Base-by-base conservation (phyloP, 2,888 invertebrate species). In the Nomada hirtipes region DNA sequence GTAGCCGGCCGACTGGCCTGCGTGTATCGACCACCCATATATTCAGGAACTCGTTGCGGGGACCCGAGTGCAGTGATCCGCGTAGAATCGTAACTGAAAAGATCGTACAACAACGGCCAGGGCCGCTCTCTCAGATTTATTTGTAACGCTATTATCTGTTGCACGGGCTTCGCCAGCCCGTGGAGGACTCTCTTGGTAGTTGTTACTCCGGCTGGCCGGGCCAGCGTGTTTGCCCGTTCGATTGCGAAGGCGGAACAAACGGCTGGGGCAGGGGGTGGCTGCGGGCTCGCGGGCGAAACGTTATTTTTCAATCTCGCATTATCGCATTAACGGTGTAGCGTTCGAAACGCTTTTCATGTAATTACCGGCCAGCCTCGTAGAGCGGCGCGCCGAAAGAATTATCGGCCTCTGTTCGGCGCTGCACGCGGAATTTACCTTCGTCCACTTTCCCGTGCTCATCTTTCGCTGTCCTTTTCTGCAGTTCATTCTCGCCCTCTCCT, bases 21-120 rank as follows among this genome's bases (percentile, higher is more conserved):
- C 74, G 61, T 65, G 64, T 87, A 87, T 87, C 87, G 87, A 87
- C 87, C 87, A 87, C 68, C 83, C 79, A 63, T 63, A 76, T 76
- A 81, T 84, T 79, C 84, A 61, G 67, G 64, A 63, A 78, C 71
- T 68, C 75, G 82, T 68, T 55, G 55, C 57, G 68, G 71, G 61
- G 72, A 75, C 60, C 36, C 76, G 47, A 63, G 78, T 53, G 77
- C 83, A 80, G 47, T 57, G 85, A 85, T 84, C 80, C 83, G 83
- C 67, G 61, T 73, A 75, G 74, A 82, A 82, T 85, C 84, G 76
- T 74, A 68, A 76, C 81, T 81, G 85, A 83, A 85, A 82, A 83
- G 79, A 84, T 84, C 69, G 72, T 59, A 63, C 81, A 77, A 79
- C 75, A 75, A 82, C 75, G 79, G 52, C 44, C 68, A 23, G 47